Evolutionary conservation across 30 jellyfish, hydroid and myxozoan species (phyloP), one percentile per base, ranked within the genome.

Genomic region (Pseudorhiza aurosa): DNA sequence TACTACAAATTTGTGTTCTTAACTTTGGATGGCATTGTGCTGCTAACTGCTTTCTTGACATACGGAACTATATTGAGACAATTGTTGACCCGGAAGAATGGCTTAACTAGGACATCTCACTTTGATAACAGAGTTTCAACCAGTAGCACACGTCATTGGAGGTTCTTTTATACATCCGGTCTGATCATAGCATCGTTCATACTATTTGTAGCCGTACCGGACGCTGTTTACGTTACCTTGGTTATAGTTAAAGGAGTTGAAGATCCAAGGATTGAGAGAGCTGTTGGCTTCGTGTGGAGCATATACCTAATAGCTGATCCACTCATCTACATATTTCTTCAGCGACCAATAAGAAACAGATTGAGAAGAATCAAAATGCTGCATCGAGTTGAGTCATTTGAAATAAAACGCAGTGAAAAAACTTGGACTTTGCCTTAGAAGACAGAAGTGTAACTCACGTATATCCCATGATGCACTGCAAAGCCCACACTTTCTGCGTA

Each of bases 141-240:
- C 15, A 53, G 24, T 14, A 12, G 67, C 1, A 21, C 12, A 36
- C 49, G 28, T 10, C 62, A 50, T 33, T 47, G 75, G 14, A 30
- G 63, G 24, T 79, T 63, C 91, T 62, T 79, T 21, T 79, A 26
- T n/a, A 65, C 64, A 17, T 33, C 91, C 1, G 42, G 81, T 40
- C 49, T 79, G 10, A 79, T 79, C 71, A 79, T 79, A 12, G 75
- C 47, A n/a, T 59, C 83, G 29, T 79, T 79, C 50, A 79, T 79
- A 40, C 51, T 65, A 29, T 79, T 79, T 46, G 91, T 79, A 8
- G 83, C 83, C 9, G 64, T 79, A 7, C 91, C 91, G 1, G 91
- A 79, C 49, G 65, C 68, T 17, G 76, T 51, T 1, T 79, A 79
- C 82, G 83, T 46, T 47, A 27, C 58, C 15, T 15, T 63, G 64